Evolutionary conservation across 2,797 vertebrate genomes (phyloP).

Genomic region (Novumbra hubbsi): DNA sequence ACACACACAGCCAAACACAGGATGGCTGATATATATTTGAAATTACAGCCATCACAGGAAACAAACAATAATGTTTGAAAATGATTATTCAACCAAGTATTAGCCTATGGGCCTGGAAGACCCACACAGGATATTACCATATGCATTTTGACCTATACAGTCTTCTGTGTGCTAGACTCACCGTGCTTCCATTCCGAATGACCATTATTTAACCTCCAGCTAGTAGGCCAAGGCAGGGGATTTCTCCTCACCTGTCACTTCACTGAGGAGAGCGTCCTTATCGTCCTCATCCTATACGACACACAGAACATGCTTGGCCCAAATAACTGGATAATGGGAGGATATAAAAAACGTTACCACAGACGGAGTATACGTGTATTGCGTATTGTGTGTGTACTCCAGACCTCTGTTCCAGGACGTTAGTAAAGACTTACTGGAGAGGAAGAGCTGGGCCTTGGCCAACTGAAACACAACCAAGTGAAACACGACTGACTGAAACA

Average conservation of each 20-base stretch:
- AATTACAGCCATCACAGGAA: neutral
- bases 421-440: conserved; percentile 39
- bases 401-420: conserved; percentile 10
- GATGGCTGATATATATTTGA: too few relatives aligned
- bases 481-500: too few relatives aligned
- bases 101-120: neutral
- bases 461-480: conserved; percentile 43
- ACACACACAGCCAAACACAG: neutral
- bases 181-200: neutral
- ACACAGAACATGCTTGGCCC: conserved; percentile 14
- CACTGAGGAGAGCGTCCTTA: neutral
- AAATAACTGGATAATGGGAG: conserved; percentile 30
- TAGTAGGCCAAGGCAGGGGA: neutral
- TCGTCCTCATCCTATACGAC: neutral
- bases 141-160: neutral
- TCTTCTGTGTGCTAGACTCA: neutral
- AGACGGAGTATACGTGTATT: conserved; percentile 32
- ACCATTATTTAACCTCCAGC: conserved; percentile 20
- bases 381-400: conserved; percentile 38
- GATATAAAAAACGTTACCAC: neutral
- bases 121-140: neutral
- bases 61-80: neutral
- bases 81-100: neutral
- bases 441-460: conserved; percentile 38
- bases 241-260: neutral